phyloP scores from a whole-genome alignment of 1,140 invertebrate species.

The Lordiphosa collinella region DNA sequence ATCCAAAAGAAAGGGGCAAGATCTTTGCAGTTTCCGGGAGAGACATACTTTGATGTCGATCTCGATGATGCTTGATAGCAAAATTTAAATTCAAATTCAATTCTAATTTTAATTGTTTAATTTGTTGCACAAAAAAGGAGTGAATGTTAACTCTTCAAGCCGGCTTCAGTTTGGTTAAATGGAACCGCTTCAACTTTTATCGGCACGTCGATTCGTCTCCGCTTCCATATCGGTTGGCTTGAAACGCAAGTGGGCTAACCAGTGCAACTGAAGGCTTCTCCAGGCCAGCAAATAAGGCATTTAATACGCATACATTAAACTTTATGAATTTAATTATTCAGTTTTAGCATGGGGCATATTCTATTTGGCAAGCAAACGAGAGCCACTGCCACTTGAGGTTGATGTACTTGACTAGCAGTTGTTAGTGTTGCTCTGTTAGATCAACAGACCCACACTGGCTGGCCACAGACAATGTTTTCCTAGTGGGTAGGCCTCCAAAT shows the following conservation, averaged over 20 bases:
- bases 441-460: conserved; percentile 37
- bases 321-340: conserved; percentile 45
- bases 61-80: conserved; percentile 16
- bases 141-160: conserved; percentile 39
- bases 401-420: conserved; percentile 36
- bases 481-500: conserved; percentile 33
- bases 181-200: conserved; percentile 48
- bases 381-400: conserved; percentile 44
- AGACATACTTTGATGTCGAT: background rate
- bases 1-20: conserved; percentile 20
- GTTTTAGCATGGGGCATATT: conserved; percentile 24
- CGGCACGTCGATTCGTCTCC: conserved; percentile 24
- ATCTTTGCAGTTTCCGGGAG: conserved; percentile 47
- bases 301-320: conserved; percentile 44
- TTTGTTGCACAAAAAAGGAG: conserved; percentile 49
- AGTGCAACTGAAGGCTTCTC: conserved; percentile 53
- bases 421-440: conserved; percentile 20
- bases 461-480: conserved; percentile 33
- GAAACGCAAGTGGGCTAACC: conserved; percentile 57
- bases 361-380: conserved; percentile 51
- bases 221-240: conserved; percentile 26
- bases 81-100: conserved; percentile 28
- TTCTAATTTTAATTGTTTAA: conserved; percentile 51
- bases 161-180: conserved; percentile 29
- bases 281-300: conserved; percentile 47